A percentile compares a stretch with the other conserved stretches of the same genome.
Conservation (phyloP, 1,140 invertebrate genomes). For the Drepana arcuata region DNA sequence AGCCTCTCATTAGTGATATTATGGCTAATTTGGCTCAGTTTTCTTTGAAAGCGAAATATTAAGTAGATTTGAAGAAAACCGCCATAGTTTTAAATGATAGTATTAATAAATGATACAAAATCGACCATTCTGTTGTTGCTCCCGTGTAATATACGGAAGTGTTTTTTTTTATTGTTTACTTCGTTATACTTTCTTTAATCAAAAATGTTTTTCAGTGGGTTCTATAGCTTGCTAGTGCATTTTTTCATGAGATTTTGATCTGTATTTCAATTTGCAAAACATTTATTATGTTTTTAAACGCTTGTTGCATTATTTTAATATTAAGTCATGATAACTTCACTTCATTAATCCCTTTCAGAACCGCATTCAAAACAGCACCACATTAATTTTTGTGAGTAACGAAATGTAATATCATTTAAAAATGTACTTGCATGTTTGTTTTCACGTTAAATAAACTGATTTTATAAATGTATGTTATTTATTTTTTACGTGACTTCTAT, state of each 20-base stretch:
- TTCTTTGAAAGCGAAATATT: conserved; percentile 19
- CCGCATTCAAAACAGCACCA: conserved; percentile 49
- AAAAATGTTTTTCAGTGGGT: conserved; percentile 4
- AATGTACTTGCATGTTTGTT: conserved; percentile 64
- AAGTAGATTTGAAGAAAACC: conserved; percentile 15
- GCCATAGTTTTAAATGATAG: conserved; percentile 15
- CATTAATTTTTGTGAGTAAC: conserved; percentile 27
- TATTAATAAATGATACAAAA: conserved; percentile 12
- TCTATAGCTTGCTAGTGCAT: conserved; percentile 17
- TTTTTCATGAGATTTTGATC: conserved; percentile 14
- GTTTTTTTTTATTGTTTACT: conserved; percentile 5
- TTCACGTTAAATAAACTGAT: conserved; percentile 53
- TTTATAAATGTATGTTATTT: conserved; percentile 12
- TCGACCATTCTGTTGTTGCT: conserved; percentile 18
- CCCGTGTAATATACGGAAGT: conserved; percentile 3
- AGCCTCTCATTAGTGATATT: conserved; percentile 41
- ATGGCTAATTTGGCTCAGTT: conserved; percentile 27
- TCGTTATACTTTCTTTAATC: conserved; percentile 2
- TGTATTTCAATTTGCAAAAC: conserved; percentile 18
- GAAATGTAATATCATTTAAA: conserved; percentile 53
- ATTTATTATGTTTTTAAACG: conserved; percentile 15
- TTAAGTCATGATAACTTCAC: conserved; percentile 34
- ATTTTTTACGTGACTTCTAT: too few species aligned
- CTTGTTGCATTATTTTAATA: conserved; percentile 26
- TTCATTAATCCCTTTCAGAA: conserved; percentile 50